phyloP scores from a whole-genome alignment of 1,140 invertebrate genomes.

The Coboldia fuscipes region DNA sequence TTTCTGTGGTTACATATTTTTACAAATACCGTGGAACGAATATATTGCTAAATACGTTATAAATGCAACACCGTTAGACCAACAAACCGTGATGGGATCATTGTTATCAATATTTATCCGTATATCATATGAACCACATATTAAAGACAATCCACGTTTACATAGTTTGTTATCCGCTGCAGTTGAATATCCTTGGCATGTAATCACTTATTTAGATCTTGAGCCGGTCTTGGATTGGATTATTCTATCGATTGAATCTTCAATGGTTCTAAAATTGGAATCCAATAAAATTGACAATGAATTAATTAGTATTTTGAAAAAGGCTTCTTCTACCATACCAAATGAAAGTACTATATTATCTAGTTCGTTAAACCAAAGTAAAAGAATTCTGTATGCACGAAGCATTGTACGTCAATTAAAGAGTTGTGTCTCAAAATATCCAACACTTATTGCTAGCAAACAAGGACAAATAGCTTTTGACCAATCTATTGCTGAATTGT shows the following conservation, averaged over 20 bases:
- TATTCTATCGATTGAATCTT: constrained; percentile 50
- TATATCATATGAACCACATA: constrained; percentile 44
- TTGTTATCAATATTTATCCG: constrained; percentile 44
- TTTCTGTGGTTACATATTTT: constrained; percentile 47
- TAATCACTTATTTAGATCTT: constrained; percentile 38
- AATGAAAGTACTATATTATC: constrained; percentile 7
- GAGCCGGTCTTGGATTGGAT: constrained; percentile 56
- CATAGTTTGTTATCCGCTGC: constrained; percentile 33
- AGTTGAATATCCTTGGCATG: constrained; percentile 44
- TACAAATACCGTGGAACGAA: constrained; percentile 22
- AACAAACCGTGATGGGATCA: constrained; percentile 14
- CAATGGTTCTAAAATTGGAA: constrained; percentile 33
- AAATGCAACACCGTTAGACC: constrained; percentile 34
- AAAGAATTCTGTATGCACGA: constrained; percentile 16
- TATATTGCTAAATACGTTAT: too few relatives aligned
- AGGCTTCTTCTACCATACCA: constrained; percentile 11
- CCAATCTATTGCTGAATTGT: constrained; percentile 10
- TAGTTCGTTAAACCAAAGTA: constrained; percentile 8
- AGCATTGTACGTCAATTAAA: constrained; percentile 12
- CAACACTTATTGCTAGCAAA: constrained; percentile 12
- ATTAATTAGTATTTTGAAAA: constrained; percentile 17
- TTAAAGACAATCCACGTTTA: constrained; percentile 26
- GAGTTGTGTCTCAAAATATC: constrained; percentile 12
- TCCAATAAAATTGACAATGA: constrained; percentile 20
- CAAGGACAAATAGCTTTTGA: constrained; percentile 13